Evolutionary conservation across 1,140 invertebrate species (phyloP).

Genomic region (Amyelois transitella): DNA sequence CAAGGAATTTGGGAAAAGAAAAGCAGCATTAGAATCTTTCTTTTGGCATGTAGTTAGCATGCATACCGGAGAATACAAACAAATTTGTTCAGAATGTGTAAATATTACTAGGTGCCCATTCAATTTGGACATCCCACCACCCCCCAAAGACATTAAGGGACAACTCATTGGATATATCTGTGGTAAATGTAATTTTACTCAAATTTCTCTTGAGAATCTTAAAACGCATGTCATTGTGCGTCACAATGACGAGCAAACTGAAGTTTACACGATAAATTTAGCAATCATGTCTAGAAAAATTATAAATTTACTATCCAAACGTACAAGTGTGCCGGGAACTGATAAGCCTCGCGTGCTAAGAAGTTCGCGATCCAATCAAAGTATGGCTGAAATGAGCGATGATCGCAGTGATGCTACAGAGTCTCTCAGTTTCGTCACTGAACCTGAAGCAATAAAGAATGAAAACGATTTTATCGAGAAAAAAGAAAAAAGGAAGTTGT

Average conservation of each 20-base stretch:
- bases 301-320: conserved; percentile 16
- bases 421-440: neutral
- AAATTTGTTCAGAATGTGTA: conserved; percentile 75
- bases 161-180: conserved; percentile 79
- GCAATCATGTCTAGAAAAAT: conserved; percentile 36
- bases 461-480: neutral
- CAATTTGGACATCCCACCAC: conserved; percentile 54
- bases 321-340: neutral
- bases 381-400: conserved; percentile 22
- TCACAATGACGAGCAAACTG: conserved; percentile 67
- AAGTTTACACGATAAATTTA: conserved; percentile 60
- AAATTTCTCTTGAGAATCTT: conserved; percentile 76
- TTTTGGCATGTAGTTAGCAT: conserved; percentile 80
- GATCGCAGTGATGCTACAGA: conserved; percentile 12
- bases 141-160: conserved; percentile 44
- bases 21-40: conserved; percentile 63
- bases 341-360: conserved; percentile 30
- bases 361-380: conserved; percentile 35
- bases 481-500: neutral
- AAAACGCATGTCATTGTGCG: conserved; percentile 76
- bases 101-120: conserved; percentile 35
- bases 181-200: conserved; percentile 79
- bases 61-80: conserved; percentile 84
- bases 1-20: conserved; percentile 48
- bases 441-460: neutral